Percentiles rank a stretch among this genome's conserved stretches.
Conservation (phyloP, 2,888 invertebrate species). For the Agrotis clavis region DNA sequence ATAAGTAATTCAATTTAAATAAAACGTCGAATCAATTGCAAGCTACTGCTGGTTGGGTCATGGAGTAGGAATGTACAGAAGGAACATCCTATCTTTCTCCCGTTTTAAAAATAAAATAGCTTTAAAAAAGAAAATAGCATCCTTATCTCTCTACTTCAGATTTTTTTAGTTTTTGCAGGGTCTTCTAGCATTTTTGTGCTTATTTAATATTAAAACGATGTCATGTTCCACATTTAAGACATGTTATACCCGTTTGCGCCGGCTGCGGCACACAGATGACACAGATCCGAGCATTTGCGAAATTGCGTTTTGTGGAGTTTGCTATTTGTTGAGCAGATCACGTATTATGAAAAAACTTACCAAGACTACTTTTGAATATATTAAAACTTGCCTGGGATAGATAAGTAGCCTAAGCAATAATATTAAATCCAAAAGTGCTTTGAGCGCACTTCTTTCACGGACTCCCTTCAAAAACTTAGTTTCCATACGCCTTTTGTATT, state of each 20-base stretch:
- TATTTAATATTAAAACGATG: background rate
- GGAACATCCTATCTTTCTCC: background rate
- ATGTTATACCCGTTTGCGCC: background rate
- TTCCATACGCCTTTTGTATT: background rate
- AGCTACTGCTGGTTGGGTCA: slow-evolving; percentile 23
- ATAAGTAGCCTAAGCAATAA: background rate
- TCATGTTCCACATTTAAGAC: background rate
- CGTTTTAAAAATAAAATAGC: too few species aligned
- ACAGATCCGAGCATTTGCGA: background rate
- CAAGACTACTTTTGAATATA: background rate
- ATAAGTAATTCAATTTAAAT: slow-evolving; percentile 61
- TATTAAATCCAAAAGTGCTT: too few species aligned
- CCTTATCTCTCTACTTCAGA: background rate
- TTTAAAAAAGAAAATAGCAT: background rate
- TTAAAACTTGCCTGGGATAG: background rate
- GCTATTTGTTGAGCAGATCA: background rate
- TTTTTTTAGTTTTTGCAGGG: background rate
- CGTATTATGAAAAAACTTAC: background rate
- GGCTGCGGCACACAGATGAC: background rate
- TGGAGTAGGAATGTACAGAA: slow-evolving; percentile 26
- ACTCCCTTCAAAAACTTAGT: background rate
- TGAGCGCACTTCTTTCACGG: background rate
- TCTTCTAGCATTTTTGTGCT: too few species aligned
- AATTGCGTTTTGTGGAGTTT: background rate
- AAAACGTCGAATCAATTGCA: slow-evolving; percentile 60